A percentile compares a stretch with the other conserved stretches of the same genome.
phyloP scores from a whole-genome alignment of 35 echinoderm and acorn worm genomes.

The Holothuria glaberrima region DNA sequence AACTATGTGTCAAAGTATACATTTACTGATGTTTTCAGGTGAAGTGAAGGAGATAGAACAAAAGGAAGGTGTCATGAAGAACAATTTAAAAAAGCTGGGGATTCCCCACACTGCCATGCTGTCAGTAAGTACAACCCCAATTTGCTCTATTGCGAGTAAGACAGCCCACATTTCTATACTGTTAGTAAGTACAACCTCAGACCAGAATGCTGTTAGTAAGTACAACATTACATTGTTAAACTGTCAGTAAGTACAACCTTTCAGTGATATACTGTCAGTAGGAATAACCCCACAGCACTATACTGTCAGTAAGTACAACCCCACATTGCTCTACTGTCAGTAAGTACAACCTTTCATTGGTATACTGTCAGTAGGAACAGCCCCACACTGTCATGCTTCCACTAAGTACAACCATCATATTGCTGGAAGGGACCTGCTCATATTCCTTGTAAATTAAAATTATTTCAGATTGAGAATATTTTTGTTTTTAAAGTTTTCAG shows the following conservation, averaged over 20 bases:
- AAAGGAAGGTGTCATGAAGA: conserved; percentile 59
- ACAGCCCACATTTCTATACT: background rate
- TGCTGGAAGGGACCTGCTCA: too few relatives aligned
- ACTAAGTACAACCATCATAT: too few relatives aligned
- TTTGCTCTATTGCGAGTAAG: background rate
- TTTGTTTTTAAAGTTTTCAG: too few relatives aligned
- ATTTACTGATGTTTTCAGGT: conserved; percentile 60
- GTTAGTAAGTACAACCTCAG: background rate
- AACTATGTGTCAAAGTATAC: too few relatives aligned
- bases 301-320: background rate
- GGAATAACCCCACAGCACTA: too few relatives aligned
- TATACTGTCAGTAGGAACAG: too few relatives aligned
- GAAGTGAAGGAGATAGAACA: conserved; percentile 64
- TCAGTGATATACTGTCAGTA: background rate
- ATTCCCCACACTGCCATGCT: conserved; percentile 51
- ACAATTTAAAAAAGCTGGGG: conserved; percentile 62
- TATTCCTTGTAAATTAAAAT: too few relatives aligned
- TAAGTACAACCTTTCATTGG: too few relatives aligned
- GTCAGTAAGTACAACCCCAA: background rate
- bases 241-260: background rate
- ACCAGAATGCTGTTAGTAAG: too few relatives aligned
- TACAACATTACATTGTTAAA: background rate
- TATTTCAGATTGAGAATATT: too few relatives aligned
- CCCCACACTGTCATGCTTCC: too few relatives aligned
- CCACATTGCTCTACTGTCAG: conserved; percentile 33